phyloP scores from a whole-genome alignment of 2,113 vertebrate genomes.

The Ceratotherium simum region DNA sequence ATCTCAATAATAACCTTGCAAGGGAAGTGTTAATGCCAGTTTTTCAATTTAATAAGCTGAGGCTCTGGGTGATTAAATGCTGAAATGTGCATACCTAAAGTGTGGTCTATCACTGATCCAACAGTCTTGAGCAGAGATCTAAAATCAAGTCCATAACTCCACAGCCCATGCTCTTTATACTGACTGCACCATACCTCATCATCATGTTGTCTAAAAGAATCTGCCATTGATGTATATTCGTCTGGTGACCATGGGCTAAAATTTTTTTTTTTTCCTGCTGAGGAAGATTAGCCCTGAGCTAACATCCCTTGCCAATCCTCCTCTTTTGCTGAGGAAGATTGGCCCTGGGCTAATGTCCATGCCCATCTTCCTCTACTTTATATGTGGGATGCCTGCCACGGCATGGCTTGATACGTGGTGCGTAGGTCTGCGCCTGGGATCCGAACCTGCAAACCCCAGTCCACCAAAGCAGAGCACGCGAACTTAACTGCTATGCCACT shows the following conservation, averaged over 20 bases:
- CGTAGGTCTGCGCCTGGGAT: too few relatives aligned
- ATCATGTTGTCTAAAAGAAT: neutral
- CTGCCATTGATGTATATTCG: neutral
- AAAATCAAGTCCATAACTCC: neutral
- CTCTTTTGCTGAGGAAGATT: too few relatives aligned
- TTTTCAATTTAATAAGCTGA: slow-evolving; percentile 8
- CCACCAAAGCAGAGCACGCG: too few relatives aligned
- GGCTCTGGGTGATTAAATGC: neutral
- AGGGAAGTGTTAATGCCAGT: neutral
- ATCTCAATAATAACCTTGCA: neutral
- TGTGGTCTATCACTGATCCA: neutral
- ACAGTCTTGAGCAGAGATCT: neutral
- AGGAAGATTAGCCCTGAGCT: too few relatives aligned
- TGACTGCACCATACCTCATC: neutral
- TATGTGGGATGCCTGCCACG: too few relatives aligned
- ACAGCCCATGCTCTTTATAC: neutral
- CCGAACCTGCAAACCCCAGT: too few relatives aligned
- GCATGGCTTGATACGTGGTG: too few relatives aligned
- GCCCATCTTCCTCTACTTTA: too few relatives aligned
- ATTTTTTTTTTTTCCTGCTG: too few relatives aligned
- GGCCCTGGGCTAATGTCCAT: too few relatives aligned
- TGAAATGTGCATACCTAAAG: neutral
- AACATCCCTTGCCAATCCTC: too few relatives aligned
- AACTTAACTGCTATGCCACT: too few relatives aligned
- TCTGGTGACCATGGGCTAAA: neutral